Conservation (phyloP, 2,888 invertebrate species). For the Chrysolina americana region DNA sequence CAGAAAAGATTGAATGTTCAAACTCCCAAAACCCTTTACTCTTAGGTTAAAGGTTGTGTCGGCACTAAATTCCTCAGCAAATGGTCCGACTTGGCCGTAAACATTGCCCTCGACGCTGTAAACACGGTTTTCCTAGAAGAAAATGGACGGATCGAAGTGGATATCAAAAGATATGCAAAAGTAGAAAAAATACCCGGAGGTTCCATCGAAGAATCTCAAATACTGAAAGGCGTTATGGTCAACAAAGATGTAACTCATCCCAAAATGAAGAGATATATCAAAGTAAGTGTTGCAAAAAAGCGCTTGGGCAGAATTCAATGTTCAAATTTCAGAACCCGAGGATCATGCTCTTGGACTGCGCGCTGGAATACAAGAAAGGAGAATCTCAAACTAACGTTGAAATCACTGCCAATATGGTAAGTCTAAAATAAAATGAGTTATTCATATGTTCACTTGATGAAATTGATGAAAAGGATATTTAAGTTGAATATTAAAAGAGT, state of each 20-base stretch:
- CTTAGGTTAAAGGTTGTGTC: conserved; percentile 87
- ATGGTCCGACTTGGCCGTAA: conserved; percentile 96
- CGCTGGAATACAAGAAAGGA: conserved; percentile 98
- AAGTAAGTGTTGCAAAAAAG: conserved; percentile 56
- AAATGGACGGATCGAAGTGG: conserved; percentile 93
- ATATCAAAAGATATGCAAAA: conserved; percentile 98
- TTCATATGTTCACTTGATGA: too few relatives aligned
- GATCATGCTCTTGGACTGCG: conserved; percentile 94
- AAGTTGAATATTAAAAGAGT: too few relatives aligned
- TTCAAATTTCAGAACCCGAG: conserved; percentile 82
- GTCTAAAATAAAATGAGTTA: conserved; percentile 27
- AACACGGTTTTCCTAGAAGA: conserved; percentile 91
- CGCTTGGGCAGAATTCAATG: neutral
- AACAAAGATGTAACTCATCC: conserved; percentile 99
- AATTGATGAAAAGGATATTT: too few relatives aligned
- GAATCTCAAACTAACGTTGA: conserved; percentile 99
- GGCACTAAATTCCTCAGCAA: conserved; percentile 98
- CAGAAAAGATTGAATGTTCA: too few relatives aligned
- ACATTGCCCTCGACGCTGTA: conserved; percentile 96
- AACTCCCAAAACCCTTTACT: too few relatives aligned
- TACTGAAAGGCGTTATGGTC: conserved; percentile 95
- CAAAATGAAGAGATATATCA: conserved; percentile 95
- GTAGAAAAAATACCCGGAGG: conserved; percentile 97
- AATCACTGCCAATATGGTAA: conserved; percentile 87
- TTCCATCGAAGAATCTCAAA: conserved; percentile 92